Base-by-base conservation (phyloP, 2,888 invertebrate genomes). In the Acleris laterana region DNA sequence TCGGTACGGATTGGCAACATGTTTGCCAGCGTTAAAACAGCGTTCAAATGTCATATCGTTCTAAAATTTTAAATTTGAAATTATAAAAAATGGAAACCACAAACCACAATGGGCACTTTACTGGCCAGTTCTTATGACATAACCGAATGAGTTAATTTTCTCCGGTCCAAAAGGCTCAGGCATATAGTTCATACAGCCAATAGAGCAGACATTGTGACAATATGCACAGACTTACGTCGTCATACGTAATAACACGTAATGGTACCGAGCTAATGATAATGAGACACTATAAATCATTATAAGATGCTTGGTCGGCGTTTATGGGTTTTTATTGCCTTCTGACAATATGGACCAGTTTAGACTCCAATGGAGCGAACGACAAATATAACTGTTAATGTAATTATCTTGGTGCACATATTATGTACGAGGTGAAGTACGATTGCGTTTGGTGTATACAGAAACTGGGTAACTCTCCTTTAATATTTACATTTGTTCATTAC, bases 111-210 rank as follows among this genome's bases (percentile, higher is more conserved):
- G 60, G 59, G 25, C 52, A 65, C 38, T 38, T 56, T 46, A 28
- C 63, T 56, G 63, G 55, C 63, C 59, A 55, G 46, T 65, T 46
- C 25, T 44, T 57, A 59, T 62, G 58, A 62, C 65, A 62, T 62
- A 62, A 68, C 46, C 32, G 56, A 61, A 82, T 69, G 69, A 52
- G 69, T 69, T 65, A 62, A 73, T 79, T 80, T 79, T 79, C 79
- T 76, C 75, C 76, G 66, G 70, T 57, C 66, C 61, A 68, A 72
- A 51, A 69, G 62, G 46, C 57, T 62, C 53, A 48, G 22, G 57
- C 50, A 53, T 66, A 62, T 69, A 63, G 69, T 69, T 65, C 44
- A 64, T 64, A 52, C 22, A 58, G 62, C 62, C 69, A 68, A 70
- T 70, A 57, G 68, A 60, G 69, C 71, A 72, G 67, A 70, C 72